These are phyloP conservation scores for Aradophagus sp. DNA, from an alignment of 1,140 invertebrate species.

Conservation along the genomic window DNA sequence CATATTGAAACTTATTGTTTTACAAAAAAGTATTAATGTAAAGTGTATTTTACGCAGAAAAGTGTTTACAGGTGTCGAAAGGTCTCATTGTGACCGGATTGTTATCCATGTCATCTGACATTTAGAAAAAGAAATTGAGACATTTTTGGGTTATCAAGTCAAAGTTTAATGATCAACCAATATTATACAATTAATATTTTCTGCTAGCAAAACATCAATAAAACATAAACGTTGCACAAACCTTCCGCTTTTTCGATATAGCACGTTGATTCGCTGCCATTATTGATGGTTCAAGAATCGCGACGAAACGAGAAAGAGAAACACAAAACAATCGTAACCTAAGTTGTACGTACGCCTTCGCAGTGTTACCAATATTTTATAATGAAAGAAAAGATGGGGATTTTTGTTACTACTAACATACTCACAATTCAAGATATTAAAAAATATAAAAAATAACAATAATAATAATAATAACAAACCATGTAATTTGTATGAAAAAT, in stretches of 20 bases:
- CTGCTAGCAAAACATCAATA: not conserved
- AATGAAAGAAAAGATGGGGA: too few species aligned
- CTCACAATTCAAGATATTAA: too few species aligned
- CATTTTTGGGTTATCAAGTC: not conserved
- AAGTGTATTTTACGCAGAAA: not conserved
- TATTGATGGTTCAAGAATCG: not conserved
- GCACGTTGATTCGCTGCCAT: constrained; percentile 65
- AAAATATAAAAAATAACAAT: too few species aligned
- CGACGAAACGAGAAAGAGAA: constrained; percentile 1
- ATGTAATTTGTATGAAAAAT: too few species aligned
- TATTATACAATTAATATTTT: not conserved
- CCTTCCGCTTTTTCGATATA: constrained; percentile 73
- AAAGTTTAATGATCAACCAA: not conserved
- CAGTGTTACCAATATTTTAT: too few species aligned
- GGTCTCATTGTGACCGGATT: not conserved
- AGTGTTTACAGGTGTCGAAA: not conserved
- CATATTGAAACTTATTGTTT: too few species aligned
- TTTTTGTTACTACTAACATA: too few species aligned
- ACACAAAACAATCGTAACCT: too few species aligned
- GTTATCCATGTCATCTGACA: constrained; percentile 11
- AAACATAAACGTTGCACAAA: constrained; percentile 60
- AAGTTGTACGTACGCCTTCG: too few species aligned
- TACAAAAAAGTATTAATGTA: too few species aligned
- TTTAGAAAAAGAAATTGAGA: not conserved
- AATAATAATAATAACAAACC: too few species aligned